Percentiles rank a stretch among this genome's conserved stretches.
Evolutionary conservation across 2,113 vertebrate species (phyloP).

Genomic region (Psilopsiagon aurifrons): DNA sequence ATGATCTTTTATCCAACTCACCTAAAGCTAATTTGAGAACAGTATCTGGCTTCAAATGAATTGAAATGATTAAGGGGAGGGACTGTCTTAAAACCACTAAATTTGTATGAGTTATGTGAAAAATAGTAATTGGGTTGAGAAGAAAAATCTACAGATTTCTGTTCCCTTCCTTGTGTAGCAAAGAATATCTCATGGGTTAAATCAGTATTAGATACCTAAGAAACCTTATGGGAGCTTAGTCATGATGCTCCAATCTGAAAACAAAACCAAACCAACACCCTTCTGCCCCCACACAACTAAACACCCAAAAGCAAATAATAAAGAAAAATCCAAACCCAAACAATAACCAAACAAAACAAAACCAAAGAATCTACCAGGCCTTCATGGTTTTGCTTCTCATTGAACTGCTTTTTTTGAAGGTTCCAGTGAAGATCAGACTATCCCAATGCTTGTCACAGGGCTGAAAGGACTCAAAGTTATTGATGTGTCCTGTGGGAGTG

Average conservation of each 20-base stretch:
- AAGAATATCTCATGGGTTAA: background rate
- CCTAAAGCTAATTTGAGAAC: background rate
- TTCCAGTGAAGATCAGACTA: slow-evolving; percentile 96
- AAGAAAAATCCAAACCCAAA: background rate
- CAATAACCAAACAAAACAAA: background rate
- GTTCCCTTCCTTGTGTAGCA: background rate
- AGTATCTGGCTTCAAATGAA: background rate
- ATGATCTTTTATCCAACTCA: background rate
- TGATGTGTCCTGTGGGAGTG: slow-evolving; percentile 94
- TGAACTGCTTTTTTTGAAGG: slow-evolving; percentile 75
- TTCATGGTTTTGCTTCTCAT: background rate
- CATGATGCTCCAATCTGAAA: background rate
- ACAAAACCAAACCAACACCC: rapidly evolving
- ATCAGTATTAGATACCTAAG: background rate
- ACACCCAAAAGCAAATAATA: background rate
- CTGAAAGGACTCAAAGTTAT: slow-evolving; percentile 95
- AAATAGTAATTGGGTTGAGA: background rate
- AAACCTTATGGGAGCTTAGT: background rate
- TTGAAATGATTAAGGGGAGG: background rate
- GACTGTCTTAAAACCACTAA: background rate
- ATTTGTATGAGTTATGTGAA: background rate
- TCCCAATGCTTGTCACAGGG: slow-evolving; percentile 92
- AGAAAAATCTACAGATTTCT: background rate
- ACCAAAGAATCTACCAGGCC: background rate
- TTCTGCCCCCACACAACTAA: background rate